Evolutionary conservation across 2,888 invertebrate genomes (phyloP).

Genomic region (Drosophila anomalata): DNA sequence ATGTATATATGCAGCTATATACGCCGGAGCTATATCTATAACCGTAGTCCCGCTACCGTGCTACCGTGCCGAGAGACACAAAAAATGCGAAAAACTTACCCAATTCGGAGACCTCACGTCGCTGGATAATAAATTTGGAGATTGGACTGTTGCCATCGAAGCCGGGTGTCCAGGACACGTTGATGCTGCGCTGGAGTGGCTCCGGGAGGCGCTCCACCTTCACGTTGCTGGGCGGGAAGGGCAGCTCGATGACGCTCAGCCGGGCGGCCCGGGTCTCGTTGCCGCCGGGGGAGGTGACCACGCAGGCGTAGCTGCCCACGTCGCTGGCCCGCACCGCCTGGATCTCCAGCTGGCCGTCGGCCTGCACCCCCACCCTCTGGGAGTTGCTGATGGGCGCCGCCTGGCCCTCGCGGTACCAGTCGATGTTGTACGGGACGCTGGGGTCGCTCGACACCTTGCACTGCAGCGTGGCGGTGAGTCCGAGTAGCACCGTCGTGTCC

Average conservation of each 20-base stretch:
- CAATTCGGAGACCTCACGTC: conserved; percentile 93
- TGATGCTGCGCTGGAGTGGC: conserved; percentile 91
- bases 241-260: conserved; percentile 96
- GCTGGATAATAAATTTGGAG: conserved; percentile 95
- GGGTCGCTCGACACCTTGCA: conserved; percentile 97
- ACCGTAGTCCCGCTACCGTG: conserved; percentile 1
- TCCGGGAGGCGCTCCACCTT: conserved; percentile 89
- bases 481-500: conserved; percentile 95
- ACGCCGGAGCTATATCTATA: neutral
- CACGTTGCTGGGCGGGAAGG: conserved; percentile 95
- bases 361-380: conserved; percentile 89
- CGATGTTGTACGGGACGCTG: conserved; percentile 92
- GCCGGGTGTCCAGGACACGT: conserved; percentile 97
- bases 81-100: conserved; percentile 85
- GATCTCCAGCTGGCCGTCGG: conserved; percentile 94
- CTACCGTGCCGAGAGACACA: conserved; percentile 4
- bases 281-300: conserved; percentile 94
- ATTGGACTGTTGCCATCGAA: conserved; percentile 99
- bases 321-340: conserved; percentile 95
- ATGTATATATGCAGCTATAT: neutral
- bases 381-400: conserved; percentile 87
- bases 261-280: conserved; percentile 95
- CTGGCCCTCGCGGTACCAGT: conserved; percentile 94
- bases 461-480: conserved; percentile 95
- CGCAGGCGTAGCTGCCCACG: conserved; percentile 96